phyloP scores from a whole-genome alignment of 2,888 invertebrate genomes.

The Micoletzkya japonica region DNA sequence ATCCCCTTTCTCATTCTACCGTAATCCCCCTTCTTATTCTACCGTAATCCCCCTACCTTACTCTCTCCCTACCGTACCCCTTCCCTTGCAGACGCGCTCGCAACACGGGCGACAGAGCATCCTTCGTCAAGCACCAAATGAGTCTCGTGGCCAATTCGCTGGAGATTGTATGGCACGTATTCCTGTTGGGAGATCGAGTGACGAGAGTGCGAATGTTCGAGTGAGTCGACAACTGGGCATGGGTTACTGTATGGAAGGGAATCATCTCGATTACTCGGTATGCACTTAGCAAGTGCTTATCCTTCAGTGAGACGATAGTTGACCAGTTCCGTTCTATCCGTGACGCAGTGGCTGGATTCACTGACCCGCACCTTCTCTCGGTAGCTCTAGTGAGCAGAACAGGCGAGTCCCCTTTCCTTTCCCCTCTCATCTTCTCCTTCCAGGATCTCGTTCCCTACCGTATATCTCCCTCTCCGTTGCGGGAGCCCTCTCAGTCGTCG shows the following conservation, averaged over 20 bases:
- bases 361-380: conserved; percentile 1
- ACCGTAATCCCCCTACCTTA: background rate
- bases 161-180: conserved; percentile 17
- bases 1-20: background rate
- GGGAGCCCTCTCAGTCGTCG: conserved; percentile 23
- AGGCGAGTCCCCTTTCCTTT: background rate
- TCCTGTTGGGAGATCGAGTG: conserved; percentile 25
- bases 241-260: no score
- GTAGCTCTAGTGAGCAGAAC: background rate
- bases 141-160: conserved; percentile 12
- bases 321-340: background rate
- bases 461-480: conserved; percentile 2
- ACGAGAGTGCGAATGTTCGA: conserved; percentile 14
- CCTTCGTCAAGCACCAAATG: conserved; percentile 11
- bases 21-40: background rate
- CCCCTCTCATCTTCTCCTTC: background rate
- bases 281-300: background rate
- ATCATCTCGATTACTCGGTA: no score
- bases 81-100: background rate
- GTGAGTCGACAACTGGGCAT: background rate
- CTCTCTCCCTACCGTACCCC: background rate
- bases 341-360: conserved; percentile 10
- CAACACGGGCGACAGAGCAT: background rate
- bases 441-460: background rate
- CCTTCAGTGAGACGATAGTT: background rate